A percentile compares a stretch with the other conserved stretches of the same genome.
Evolutionary conservation across 2,113 vertebrate genomes (phyloP).

Genomic region (Etia nguti): DNA sequence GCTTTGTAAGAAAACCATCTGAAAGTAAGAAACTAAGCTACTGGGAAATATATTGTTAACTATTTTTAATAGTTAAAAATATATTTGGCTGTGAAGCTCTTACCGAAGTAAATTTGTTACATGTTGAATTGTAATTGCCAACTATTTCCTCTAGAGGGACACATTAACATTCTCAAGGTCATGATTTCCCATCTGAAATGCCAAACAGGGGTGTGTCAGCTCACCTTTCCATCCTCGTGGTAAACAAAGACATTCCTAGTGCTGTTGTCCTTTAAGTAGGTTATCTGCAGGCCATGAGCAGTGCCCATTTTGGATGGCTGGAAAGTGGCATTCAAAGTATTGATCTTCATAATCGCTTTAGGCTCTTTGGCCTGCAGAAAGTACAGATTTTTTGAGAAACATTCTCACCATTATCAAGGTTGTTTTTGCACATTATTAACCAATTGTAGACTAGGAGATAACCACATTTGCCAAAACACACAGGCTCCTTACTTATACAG

Average conservation of each 20-base stretch:
- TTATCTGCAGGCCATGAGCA: slow-evolving; percentile 89
- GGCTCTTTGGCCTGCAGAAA: slow-evolving; percentile 86
- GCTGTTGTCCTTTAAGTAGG: slow-evolving; percentile 94
- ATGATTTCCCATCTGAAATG: not conserved
- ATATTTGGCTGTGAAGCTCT: not conserved
- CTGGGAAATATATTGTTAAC: not conserved
- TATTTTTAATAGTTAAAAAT: too few species aligned
- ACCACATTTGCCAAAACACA: not conserved
- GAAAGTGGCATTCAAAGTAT: slow-evolving; percentile 89
- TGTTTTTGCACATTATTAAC: not conserved
- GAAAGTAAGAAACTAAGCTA: not conserved
- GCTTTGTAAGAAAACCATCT: not conserved
- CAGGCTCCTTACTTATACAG: not conserved
- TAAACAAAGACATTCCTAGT: slow-evolving; percentile 96
- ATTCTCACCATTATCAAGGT: not conserved
- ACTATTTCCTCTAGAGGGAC: slow-evolving; percentile 11
- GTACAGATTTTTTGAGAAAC: not conserved
- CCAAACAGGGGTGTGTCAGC: not conserved
- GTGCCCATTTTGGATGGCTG: slow-evolving; percentile 90
- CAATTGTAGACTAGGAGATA: not conserved
- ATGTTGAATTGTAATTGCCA: not conserved
- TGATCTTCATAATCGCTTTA: slow-evolving; percentile 91
- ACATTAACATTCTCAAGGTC: not conserved
- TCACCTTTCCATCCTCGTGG: slow-evolving; percentile 94
- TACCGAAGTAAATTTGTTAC: not conserved